These are phyloP conservation scores for Aphidius colemani DNA, from an alignment of 2,888 invertebrate genomes.

Conservation along the genomic window DNA sequence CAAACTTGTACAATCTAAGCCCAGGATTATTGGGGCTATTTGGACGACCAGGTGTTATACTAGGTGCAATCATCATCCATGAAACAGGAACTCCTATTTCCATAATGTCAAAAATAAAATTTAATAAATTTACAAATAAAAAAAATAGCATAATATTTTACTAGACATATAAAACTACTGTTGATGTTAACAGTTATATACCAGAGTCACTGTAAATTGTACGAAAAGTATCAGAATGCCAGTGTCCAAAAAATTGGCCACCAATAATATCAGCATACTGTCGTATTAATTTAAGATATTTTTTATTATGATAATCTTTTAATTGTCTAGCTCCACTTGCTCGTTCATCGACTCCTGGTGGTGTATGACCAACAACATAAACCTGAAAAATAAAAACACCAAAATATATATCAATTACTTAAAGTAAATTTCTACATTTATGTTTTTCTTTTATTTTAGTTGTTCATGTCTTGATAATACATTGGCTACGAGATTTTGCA, in stretches of 20 bases:
- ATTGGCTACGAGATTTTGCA: slow-evolving; percentile 31
- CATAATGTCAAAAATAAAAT: slow-evolving; percentile 25
- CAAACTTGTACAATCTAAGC: slow-evolving; percentile 86
- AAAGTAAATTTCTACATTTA: background rate
- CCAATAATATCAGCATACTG: slow-evolving; percentile 80
- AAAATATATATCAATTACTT: background rate
- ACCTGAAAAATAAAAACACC: slow-evolving; percentile 66
- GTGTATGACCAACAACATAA: slow-evolving; percentile 87
- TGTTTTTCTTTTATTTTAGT: slow-evolving; percentile 15
- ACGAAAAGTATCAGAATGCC: slow-evolving; percentile 89
- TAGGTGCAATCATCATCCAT: slow-evolving; percentile 86
- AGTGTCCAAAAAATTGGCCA: slow-evolving; percentile 91
- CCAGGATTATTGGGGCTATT: slow-evolving; percentile 86
- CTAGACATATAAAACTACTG: background rate
- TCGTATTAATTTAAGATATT: slow-evolving; percentile 76
- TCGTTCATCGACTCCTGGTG: slow-evolving; percentile 85
- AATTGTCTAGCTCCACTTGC: slow-evolving; percentile 71
- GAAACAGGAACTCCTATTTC: slow-evolving; percentile 78
- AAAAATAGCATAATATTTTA: background rate
- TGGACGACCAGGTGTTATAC: slow-evolving; percentile 83
- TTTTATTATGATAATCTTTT: slow-evolving; percentile 76
- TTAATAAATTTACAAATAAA: slow-evolving; percentile 16
- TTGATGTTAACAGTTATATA: background rate
- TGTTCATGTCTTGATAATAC: slow-evolving; percentile 33
- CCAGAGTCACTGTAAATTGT: slow-evolving; percentile 80